A percentile compares a stretch with the other conserved stretches of the same genome.
phyloP scores from a whole-genome alignment of 2,113 vertebrate species.

The Ginglymostoma cirratum region DNA sequence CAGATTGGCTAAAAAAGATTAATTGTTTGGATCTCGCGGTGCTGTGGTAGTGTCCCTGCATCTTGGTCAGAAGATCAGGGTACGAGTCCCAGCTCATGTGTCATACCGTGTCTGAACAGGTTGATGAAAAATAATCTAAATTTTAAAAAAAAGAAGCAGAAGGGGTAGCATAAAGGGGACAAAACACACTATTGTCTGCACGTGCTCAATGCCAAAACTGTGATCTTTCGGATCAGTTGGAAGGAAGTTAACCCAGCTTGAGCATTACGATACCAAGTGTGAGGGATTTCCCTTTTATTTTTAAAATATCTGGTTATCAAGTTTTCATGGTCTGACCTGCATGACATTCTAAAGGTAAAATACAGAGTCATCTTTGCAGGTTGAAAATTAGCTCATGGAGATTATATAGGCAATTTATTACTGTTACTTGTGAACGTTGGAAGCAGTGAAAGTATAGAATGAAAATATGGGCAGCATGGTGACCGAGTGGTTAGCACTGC shows the following conservation, averaged over 20 bases:
- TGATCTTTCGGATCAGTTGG: neutral
- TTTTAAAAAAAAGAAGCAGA: too few relatives aligned
- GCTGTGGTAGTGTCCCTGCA: too few relatives aligned
- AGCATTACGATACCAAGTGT: neutral
- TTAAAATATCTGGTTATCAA: neutral
- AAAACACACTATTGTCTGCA: neutral
- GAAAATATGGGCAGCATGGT: too few relatives aligned
- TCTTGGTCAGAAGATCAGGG: too few relatives aligned
- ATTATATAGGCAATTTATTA: neutral
- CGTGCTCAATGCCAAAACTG: neutral
- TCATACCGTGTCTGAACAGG: too few relatives aligned
- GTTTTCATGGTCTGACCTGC: neutral
- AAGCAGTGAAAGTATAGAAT: neutral
- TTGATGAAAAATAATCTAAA: too few relatives aligned
- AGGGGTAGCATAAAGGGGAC: neutral
- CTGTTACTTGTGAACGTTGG: neutral
- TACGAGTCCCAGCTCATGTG: too few relatives aligned
- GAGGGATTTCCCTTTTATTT: neutral
- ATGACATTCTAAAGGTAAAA: neutral
- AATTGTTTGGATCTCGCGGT: too few relatives aligned
- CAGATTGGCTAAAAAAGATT: too few relatives aligned
- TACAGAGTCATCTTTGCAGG: neutral
- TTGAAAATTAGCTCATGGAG: neutral
- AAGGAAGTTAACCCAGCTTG: neutral
- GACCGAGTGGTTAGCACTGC: too few relatives aligned